phyloP scores from a whole-genome alignment of 2,797 vertebrate genomes.

The Sarcophilus harrisii region DNA sequence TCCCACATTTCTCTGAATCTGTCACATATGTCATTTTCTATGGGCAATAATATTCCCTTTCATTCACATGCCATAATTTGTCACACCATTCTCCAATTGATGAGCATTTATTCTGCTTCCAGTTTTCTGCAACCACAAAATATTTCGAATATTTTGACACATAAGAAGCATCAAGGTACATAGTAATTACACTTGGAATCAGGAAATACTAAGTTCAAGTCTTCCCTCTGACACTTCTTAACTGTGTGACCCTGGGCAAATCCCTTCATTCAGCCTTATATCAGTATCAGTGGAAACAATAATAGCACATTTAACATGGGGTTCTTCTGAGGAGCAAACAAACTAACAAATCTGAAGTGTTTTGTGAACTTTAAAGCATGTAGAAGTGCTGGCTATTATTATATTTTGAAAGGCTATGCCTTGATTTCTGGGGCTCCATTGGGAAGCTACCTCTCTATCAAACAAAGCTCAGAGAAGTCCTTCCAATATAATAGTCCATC shows the following conservation, averaged over 20 bases:
- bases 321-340: neutral
- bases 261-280: neutral
- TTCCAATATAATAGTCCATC: conserved; percentile 1
- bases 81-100: too few relatives aligned
- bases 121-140: too few relatives aligned
- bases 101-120: too few relatives aligned
- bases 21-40: too few relatives aligned
- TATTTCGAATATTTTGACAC: neutral
- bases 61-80: too few relatives aligned
- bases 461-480: conserved; percentile 12
- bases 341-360: neutral
- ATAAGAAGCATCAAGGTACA: neutral
- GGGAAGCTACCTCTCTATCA: conserved; percentile 28
- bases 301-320: neutral
- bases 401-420: conserved; percentile 20
- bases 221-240: neutral
- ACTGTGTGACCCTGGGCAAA: neutral
- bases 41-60: too few relatives aligned
- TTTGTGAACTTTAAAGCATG: neutral
- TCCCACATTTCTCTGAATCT: too few relatives aligned
- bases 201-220: neutral
- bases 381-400: neutral
- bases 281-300: neutral
- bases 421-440: neutral
- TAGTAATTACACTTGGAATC: neutral